Conservation (phyloP, 2,888 invertebrate genomes). For the Chloroclysta siterata region DNA sequence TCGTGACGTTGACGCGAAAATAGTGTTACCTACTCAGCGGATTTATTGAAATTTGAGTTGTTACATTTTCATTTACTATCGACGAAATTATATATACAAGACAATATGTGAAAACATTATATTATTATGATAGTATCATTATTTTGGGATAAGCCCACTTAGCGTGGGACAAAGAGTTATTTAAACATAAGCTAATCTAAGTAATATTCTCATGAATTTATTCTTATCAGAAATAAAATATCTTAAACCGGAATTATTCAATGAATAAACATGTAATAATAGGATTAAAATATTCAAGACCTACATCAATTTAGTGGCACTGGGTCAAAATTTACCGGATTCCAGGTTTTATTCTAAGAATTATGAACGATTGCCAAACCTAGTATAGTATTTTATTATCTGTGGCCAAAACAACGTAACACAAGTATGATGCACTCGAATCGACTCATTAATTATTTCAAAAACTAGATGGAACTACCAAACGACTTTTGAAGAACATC, state of each 20-base stretch:
- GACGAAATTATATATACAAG: no score
- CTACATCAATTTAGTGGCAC: slow-evolving; percentile 34
- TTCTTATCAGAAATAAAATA: no score
- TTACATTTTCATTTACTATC: no score
- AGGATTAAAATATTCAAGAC: neutral
- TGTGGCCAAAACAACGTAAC: neutral
- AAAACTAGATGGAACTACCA: slow-evolving; percentile 4
- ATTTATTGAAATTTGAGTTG: slow-evolving; percentile 48
- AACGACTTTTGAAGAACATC: slow-evolving; percentile 1
- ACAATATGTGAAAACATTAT: no score
- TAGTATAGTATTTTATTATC: neutral
- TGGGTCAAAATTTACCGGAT: neutral
- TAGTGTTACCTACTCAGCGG: slow-evolving; percentile 66
- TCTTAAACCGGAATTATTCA: no score
- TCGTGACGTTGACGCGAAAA: slow-evolving; percentile 72
- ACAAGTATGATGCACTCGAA: slow-evolving; percentile 2
- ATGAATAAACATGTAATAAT: no score
- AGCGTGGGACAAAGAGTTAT: no score
- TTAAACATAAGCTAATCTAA: no score
- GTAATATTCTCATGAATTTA: no score
- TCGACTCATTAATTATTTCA: neutral
- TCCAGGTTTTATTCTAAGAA: slow-evolving; percentile 7
- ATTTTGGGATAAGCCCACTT: no score
- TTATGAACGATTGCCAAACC: slow-evolving; percentile 22
- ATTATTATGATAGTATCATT: no score